Evolutionary conservation across 2,113 vertebrate species (phyloP).

Genomic region (Paralichthys olivaceus): DNA sequence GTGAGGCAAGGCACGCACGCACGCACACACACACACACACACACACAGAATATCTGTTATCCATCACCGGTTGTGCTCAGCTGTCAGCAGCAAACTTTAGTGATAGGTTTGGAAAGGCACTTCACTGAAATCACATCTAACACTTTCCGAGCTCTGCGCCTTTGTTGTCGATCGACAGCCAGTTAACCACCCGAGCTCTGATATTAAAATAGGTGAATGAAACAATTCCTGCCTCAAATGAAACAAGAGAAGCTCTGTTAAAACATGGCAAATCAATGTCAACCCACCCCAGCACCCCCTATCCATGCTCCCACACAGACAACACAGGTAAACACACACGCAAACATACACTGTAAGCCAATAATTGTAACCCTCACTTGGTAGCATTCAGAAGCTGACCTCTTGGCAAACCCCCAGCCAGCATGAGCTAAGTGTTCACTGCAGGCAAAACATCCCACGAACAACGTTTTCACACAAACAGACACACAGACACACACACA

Average conservation of each 20-base stretch:
- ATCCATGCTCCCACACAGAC: slow-evolving; percentile 14
- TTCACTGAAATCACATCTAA: slow-evolving; percentile 21
- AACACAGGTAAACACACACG: slow-evolving; percentile 27
- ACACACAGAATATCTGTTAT: neutral
- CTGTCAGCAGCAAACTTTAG: slow-evolving; percentile 18
- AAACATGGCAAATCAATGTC: neutral
- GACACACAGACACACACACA: slow-evolving; percentile 9
- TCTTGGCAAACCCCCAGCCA: slow-evolving; percentile 64
- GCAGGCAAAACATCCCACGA: slow-evolving; percentile 62
- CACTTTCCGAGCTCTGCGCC: neutral
- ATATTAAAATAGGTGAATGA: slow-evolving; percentile 28
- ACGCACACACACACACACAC: neutral
- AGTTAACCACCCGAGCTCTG: neutral
- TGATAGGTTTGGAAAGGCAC: neutral
- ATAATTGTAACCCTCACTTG: slow-evolving; percentile 71
- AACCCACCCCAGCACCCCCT: slow-evolving; percentile 6
- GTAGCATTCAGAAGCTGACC: slow-evolving; percentile 68
- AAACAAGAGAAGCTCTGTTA: neutral
- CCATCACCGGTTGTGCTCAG: neutral
- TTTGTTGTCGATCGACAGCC: slow-evolving; percentile 30
- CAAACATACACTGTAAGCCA: slow-evolving; percentile 31
- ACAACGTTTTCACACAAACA: slow-evolving; percentile 31
- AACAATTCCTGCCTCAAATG: slow-evolving; percentile 22
- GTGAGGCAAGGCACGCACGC: neutral
- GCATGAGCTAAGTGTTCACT: slow-evolving; percentile 60